phyloP scores from a whole-genome alignment of 1,140 invertebrate species.

The Luehdorfia chinensis region DNA sequence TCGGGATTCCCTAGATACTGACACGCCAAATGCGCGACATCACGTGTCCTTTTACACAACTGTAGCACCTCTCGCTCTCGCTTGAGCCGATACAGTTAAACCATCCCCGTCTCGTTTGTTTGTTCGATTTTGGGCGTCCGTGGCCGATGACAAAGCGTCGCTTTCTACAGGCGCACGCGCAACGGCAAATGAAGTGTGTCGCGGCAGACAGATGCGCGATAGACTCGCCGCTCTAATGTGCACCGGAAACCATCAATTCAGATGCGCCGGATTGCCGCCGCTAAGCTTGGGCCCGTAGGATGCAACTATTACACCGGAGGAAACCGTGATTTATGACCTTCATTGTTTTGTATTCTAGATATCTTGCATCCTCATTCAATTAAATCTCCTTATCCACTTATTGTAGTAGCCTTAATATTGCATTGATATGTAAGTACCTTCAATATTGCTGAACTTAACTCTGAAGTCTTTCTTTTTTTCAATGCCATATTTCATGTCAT shows the following conservation, averaged over 20 bases:
- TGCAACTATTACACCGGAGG: conserved; percentile 62
- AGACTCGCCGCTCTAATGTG: conserved; percentile 56
- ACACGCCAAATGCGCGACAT: no score
- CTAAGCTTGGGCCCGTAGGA: conserved; percentile 62
- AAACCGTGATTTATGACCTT: conserved; percentile 69
- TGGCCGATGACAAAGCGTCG: conserved; percentile 56
- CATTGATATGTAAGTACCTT: conserved; percentile 22
- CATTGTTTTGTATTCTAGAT: conserved; percentile 62
- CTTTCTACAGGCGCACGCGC: conserved; percentile 66
- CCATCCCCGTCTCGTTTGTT: conserved; percentile 33
- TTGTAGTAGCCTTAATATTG: conserved; percentile 18
- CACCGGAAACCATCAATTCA: conserved; percentile 74
- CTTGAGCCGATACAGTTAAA: conserved; percentile 13
- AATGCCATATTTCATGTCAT: no score
- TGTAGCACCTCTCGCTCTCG: conserved; percentile 35
- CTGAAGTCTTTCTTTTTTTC: no score
- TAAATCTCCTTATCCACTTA: conserved; percentile 30
- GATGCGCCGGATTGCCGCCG: conserved; percentile 67
- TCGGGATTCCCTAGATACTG: no score
- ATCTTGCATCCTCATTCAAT: conserved; percentile 49
- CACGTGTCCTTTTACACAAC: no score
- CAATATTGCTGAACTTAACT: no score
- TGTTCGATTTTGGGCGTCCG: conserved; percentile 56
- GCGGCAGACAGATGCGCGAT: conserved; percentile 60
- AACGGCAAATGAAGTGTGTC: conserved; percentile 68